phyloP scores from a whole-genome alignment of 2,113 vertebrate species.

The Chamaea fasciata region DNA sequence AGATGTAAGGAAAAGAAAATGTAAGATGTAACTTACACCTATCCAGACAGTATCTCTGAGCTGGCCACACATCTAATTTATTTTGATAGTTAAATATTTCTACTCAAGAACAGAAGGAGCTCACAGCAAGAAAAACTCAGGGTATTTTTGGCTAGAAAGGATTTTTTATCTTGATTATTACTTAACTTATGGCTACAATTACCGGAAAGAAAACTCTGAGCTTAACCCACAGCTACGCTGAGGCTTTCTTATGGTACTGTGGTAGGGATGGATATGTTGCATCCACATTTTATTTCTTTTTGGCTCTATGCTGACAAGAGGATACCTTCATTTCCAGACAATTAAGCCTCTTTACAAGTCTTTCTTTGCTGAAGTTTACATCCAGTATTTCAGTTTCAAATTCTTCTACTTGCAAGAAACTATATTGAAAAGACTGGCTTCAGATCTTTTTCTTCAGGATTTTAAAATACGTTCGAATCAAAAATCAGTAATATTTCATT shows the following conservation, averaged over 20 bases:
- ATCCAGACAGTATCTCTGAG: background rate
- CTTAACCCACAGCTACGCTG: background rate
- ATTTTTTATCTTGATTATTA: background rate
- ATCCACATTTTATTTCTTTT: background rate
- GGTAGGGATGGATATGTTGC: background rate
- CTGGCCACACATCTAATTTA: background rate
- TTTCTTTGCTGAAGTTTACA: background rate
- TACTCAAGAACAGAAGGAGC: background rate
- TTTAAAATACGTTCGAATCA: background rate
- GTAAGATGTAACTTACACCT: background rate
- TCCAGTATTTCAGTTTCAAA: background rate
- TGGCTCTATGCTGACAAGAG: background rate
- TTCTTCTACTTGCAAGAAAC: background rate
- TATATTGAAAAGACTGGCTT: background rate
- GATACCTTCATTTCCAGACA: background rate
- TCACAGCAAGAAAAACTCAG: background rate
- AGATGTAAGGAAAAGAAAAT: background rate
- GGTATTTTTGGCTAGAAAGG: background rate
- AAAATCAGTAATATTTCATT: background rate
- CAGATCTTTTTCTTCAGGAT: background rate
- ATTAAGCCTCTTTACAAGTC: background rate
- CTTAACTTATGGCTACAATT: background rate
- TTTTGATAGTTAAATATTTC: background rate
- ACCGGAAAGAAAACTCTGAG: background rate
- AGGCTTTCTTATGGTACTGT: background rate